Conservation (phyloP, 92 coral and sea anemone genomes). For the Epizoanthus ramosus region DNA sequence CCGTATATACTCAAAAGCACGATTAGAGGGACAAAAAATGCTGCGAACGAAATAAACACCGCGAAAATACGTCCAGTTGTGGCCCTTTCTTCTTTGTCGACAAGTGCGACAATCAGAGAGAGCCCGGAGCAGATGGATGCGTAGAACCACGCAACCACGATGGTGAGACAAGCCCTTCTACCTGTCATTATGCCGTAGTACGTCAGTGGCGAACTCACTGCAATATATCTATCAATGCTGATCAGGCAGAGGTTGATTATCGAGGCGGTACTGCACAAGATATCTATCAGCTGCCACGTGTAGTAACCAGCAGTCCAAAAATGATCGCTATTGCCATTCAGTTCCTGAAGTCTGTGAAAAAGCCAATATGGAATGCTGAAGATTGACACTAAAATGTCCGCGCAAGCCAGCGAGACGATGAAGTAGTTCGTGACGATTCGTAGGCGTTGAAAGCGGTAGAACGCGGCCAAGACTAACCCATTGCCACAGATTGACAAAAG, state of each 20-base stretch:
- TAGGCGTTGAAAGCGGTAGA: slow-evolving; percentile 64
- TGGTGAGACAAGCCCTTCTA: slow-evolving; percentile 62
- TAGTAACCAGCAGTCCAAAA: slow-evolving; percentile 51
- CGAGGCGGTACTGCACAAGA: slow-evolving; percentile 82
- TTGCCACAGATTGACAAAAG: slow-evolving; percentile 73
- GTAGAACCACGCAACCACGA: slow-evolving; percentile 71
- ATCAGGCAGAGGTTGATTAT: slow-evolving; percentile 77
- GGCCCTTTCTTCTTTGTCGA: slow-evolving; percentile 43
- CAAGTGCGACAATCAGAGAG: slow-evolving; percentile 59
- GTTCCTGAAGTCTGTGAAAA: slow-evolving; percentile 31
- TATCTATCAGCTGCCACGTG: slow-evolving; percentile 78
- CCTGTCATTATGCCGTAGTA: slow-evolving; percentile 72
- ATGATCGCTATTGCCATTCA: slow-evolving; percentile 13
- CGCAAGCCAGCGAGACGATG: slow-evolving; percentile 77
- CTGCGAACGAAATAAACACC: slow-evolving; percentile 68
- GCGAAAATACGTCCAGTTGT: slow-evolving; percentile 68
- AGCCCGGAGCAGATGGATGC: slow-evolving; percentile 70
- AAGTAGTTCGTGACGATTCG: slow-evolving; percentile 84
- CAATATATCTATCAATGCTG: slow-evolving; percentile 73
- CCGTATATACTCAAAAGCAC: slow-evolving; percentile 69
- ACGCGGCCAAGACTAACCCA: slow-evolving; percentile 70
- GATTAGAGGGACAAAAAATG: slow-evolving; percentile 64
- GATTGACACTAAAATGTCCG: slow-evolving; percentile 67
- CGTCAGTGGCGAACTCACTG: slow-evolving; percentile 74
- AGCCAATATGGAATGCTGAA: slow-evolving; percentile 80